Conservation (phyloP, 2,113 vertebrate species). For the Symphodus melops region DNA sequence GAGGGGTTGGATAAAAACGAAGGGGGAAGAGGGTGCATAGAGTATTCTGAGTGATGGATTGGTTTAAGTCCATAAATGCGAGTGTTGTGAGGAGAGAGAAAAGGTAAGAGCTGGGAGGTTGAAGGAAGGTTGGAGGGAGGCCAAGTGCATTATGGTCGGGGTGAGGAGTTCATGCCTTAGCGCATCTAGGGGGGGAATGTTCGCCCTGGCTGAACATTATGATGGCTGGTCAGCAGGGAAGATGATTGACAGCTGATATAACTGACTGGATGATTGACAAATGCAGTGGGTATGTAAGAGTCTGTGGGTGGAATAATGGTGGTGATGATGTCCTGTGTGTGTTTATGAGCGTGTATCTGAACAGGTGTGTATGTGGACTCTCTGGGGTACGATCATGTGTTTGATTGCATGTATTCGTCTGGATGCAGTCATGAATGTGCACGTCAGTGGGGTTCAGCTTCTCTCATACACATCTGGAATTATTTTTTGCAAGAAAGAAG, state of each 20-base stretch:
- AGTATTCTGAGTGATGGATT: slow-evolving; percentile 73
- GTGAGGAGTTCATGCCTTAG: slow-evolving; percentile 78
- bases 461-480: slow-evolving; percentile 54
- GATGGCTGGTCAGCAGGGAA: slow-evolving; percentile 45
- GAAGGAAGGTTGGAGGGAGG: slow-evolving; percentile 68
- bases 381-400: slow-evolving; percentile 39
- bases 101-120: slow-evolving; percentile 65
- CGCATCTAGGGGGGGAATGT: slow-evolving; percentile 46
- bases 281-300: slow-evolving; percentile 40
- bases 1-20: slow-evolving; percentile 5
- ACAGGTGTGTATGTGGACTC: slow-evolving; percentile 20
- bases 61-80: slow-evolving; percentile 70
- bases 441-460: slow-evolving; percentile 13
- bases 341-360: slow-evolving; percentile 3
- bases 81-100: slow-evolving; percentile 67
- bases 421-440: slow-evolving; percentile 24
- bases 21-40: slow-evolving; percentile 14
- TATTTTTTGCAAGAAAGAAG: slow-evolving; percentile 35
- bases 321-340: slow-evolving; percentile 8
- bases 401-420: slow-evolving; percentile 20
- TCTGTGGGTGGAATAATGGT: slow-evolving; percentile 18
- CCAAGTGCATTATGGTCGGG: slow-evolving; percentile 73
- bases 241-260: slow-evolving; percentile 65
- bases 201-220: slow-evolving; percentile 34
- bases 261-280: slow-evolving; percentile 60